phyloP scores from a whole-genome alignment of 1,140 invertebrate species.

The Cotesia chilonis region DNA sequence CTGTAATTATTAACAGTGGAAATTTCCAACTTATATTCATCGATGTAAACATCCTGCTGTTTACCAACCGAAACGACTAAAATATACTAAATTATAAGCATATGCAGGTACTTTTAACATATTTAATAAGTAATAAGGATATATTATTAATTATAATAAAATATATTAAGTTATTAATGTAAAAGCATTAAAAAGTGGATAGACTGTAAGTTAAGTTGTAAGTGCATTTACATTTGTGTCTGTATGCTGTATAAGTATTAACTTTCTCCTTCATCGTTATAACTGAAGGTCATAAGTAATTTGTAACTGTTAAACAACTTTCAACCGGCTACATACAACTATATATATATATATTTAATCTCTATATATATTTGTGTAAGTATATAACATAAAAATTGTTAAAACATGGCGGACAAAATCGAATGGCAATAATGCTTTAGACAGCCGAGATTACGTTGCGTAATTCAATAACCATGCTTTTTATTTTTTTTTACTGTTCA shows the following conservation, averaged over 20 bases:
- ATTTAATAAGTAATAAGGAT: background rate
- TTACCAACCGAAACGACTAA: background rate
- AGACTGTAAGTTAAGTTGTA: background rate
- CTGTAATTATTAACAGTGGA: background rate
- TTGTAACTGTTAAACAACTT: constrained; percentile 25
- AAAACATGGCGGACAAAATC: background rate
- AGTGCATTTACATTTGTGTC: too few relatives aligned
- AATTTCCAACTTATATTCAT: background rate
- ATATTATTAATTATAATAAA: too few relatives aligned
- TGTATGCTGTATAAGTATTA: background rate
- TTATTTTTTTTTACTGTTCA: too few relatives aligned
- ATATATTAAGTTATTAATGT: too few relatives aligned
- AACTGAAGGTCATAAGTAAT: constrained; percentile 21
- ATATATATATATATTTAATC: too few relatives aligned
- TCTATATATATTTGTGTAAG: too few relatives aligned
- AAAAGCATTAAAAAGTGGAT: background rate
- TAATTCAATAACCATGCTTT: constrained; percentile 5
- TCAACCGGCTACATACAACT: background rate
- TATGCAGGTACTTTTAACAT: background rate
- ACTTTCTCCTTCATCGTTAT: constrained; percentile 15
- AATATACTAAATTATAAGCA: background rate
- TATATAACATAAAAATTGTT: background rate
- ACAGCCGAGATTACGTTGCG: constrained; percentile 6
- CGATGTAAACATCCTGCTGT: background rate
- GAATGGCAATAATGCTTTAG: too few relatives aligned